Conservation (phyloP, 1,140 invertebrate genomes). For the Hestina assimilis region DNA sequence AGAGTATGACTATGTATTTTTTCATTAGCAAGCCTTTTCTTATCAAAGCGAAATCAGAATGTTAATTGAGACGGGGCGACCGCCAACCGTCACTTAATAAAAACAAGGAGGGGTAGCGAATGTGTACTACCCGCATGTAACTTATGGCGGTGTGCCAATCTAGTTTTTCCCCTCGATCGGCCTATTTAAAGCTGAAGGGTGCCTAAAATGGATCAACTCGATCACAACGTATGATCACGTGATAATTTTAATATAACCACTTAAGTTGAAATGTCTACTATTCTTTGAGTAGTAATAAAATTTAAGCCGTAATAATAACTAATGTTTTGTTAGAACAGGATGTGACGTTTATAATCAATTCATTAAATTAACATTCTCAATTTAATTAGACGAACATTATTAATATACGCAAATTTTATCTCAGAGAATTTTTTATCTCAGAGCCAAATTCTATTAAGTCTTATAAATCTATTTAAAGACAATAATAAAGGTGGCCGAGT, state of each 20-base stretch:
- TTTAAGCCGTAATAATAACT: not conserved
- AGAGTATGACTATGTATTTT: slow-evolving; percentile 1
- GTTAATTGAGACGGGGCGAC: slow-evolving; percentile 42
- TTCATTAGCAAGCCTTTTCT: slow-evolving; percentile 25
- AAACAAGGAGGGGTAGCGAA: slow-evolving; percentile 36
- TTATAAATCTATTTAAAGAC: not conserved
- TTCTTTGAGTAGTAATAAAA: not conserved
- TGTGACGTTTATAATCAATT: not conserved
- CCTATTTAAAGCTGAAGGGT: slow-evolving; percentile 59
- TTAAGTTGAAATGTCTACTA: slow-evolving; percentile 4
- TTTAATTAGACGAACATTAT: not conserved
- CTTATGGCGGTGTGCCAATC: slow-evolving; percentile 61
- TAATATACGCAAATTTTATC: not conserved
- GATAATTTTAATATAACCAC: slow-evolving; percentile 17
- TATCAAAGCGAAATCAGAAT: slow-evolving; percentile 55
- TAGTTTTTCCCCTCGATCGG: slow-evolving; percentile 46
- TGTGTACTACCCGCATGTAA: slow-evolving; percentile 60
- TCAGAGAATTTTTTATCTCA: not conserved
- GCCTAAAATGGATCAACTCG: slow-evolving; percentile 47
- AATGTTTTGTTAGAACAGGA: not conserved
- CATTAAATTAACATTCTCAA: not conserved
- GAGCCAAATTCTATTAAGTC: not conserved
- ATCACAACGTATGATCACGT: slow-evolving; percentile 12
- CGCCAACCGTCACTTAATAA: slow-evolving; percentile 47
- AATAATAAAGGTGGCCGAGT: no score